Conservation (phyloP, 2,113 vertebrate genomes). For the Heteronetta atricapilla region DNA sequence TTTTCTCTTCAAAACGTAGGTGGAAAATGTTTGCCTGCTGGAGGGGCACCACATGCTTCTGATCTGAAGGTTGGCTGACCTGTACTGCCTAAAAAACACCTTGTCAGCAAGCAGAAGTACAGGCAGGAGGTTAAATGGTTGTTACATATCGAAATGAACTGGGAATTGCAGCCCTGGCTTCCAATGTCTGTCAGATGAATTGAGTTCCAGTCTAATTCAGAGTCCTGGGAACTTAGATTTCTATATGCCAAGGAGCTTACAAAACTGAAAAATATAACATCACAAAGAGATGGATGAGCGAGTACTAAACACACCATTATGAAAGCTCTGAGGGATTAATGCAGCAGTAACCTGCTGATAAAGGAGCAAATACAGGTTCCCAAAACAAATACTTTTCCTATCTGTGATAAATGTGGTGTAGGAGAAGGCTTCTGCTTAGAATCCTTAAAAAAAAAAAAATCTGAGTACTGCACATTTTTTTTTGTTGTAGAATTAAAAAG, state of each 20-base stretch:
- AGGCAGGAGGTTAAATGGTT: background rate
- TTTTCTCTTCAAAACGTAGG: conserved; percentile 66
- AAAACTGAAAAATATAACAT: background rate
- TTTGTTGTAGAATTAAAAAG: background rate
- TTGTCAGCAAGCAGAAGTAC: conserved; percentile 12
- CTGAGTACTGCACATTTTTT: background rate
- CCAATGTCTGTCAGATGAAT: background rate
- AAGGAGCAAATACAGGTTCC: background rate
- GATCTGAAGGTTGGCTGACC: conserved; percentile 37
- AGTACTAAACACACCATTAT: background rate
- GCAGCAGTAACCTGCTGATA: background rate
- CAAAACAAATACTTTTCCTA: background rate
- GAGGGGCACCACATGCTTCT: conserved; percentile 63
- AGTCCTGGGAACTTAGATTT: background rate
- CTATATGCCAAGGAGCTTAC: background rate
- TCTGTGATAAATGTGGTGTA: background rate
- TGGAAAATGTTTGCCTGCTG: conserved; percentile 74
- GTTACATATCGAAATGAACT: background rate
- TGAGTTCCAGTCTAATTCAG: background rate
- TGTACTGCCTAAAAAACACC: conserved; percentile 16
- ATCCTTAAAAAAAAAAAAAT: background rate
- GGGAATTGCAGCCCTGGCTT: conserved; percentile 13
- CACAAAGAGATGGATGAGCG: background rate
- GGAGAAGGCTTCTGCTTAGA: background rate
- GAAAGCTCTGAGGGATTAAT: background rate